phyloP scores from a whole-genome alignment of 2,113 vertebrate genomes.

The Pomatostomus ruficeps region DNA sequence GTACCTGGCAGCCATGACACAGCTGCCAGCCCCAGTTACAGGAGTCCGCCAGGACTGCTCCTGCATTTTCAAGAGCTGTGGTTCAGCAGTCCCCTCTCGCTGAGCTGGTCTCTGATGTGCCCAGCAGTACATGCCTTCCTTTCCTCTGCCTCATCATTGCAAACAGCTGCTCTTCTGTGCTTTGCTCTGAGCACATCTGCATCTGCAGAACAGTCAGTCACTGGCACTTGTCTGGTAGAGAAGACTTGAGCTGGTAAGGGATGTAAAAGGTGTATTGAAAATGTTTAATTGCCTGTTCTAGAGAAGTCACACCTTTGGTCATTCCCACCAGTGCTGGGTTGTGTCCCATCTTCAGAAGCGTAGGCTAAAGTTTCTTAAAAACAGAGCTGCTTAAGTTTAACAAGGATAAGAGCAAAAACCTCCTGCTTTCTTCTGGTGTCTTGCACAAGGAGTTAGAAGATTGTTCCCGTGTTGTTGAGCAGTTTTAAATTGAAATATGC shows the following conservation, averaged over 20 bases:
- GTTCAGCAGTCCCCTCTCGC: accelerated
- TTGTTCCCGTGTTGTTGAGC: background rate
- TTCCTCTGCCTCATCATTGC: background rate
- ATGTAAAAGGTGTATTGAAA: background rate
- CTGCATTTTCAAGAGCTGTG: background rate
- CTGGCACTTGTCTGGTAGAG: background rate
- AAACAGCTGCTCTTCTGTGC: background rate
- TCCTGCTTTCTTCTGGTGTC: background rate
- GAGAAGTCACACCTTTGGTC: background rate
- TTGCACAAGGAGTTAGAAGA: accelerated
- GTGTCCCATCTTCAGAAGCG: background rate
- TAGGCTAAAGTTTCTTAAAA: background rate
- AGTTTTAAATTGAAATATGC: background rate
- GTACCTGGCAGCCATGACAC: background rate
- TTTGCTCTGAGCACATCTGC: background rate
- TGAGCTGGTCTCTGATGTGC: background rate
- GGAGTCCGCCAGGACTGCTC: accelerated
- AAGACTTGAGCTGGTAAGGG: background rate
- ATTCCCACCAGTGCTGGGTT: background rate
- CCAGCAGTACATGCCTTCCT: background rate
- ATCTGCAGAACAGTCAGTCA: too few relatives aligned
- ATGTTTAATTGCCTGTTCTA: background rate
- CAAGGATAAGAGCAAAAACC: background rate
- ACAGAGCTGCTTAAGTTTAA: background rate
- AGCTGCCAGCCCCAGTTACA: background rate